A percentile compares a stretch with the other conserved stretches of the same genome.
phyloP scores from a whole-genome alignment of 2,797 vertebrate species.

The Pangasius larnaudii region DNA sequence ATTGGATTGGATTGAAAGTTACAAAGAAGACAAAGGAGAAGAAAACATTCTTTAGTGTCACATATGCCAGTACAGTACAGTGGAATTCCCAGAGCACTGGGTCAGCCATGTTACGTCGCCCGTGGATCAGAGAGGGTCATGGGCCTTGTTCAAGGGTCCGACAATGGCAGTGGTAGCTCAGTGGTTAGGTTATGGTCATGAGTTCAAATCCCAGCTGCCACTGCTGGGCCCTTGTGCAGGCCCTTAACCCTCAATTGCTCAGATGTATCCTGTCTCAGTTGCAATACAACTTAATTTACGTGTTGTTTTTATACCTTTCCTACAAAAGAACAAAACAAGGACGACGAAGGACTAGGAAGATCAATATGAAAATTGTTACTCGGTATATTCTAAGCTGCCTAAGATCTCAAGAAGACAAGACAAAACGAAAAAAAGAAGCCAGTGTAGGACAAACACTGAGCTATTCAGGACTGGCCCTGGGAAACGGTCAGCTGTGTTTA shows the following conservation, averaged over 20 bases:
- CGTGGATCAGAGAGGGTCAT: neutral
- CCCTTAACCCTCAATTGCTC: neutral
- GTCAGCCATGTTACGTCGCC: neutral
- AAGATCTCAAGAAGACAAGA: neutral
- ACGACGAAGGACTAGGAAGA: neutral
- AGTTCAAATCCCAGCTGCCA: neutral
- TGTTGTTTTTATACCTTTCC: neutral
- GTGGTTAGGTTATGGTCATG: neutral
- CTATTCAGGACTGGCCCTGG: neutral
- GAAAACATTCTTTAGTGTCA: neutral
- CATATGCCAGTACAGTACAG: neutral
- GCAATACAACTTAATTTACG: neutral
- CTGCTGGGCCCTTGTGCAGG: neutral
- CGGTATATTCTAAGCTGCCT: neutral
- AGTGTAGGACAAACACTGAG: neutral
- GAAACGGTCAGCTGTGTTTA: neutral
- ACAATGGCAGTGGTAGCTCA: neutral
- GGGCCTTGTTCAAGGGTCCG: neutral
- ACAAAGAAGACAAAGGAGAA: neutral
- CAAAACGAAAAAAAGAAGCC: neutral
- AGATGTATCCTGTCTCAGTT: neutral
- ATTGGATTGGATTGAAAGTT: neutral
- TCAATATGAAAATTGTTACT: neutral
- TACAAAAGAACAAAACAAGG: neutral
- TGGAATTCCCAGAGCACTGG: neutral